These are phyloP conservation scores for Okapia johnstoni DNA, from an alignment of 2,113 vertebrate genomes.

Conservation along the genomic window DNA sequence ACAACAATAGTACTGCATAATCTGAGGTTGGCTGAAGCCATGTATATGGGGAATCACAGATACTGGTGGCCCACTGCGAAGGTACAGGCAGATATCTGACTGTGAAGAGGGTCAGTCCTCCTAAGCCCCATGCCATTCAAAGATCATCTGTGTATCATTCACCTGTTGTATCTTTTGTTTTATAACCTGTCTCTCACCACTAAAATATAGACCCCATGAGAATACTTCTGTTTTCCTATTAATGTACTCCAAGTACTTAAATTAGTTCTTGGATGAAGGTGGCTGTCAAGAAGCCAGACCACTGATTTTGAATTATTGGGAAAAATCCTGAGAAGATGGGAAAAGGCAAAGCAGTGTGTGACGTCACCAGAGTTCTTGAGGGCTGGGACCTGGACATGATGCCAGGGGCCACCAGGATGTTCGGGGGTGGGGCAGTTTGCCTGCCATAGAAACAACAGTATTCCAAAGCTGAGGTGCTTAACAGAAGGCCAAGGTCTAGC, in stretches of 20 bases:
- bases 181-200: background rate
- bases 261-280: background rate
- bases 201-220: background rate
- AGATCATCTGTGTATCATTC: background rate
- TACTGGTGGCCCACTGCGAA: rapidly evolving
- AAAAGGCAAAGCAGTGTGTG: background rate
- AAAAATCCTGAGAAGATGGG: background rate
- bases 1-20: rapidly evolving
- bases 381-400: background rate
- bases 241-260: background rate
- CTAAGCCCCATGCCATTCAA: background rate
- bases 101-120: background rate
- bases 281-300: background rate
- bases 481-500: background rate
- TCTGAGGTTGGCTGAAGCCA: background rate
- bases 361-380: background rate
- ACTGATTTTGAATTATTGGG: background rate
- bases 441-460: background rate
- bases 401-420: background rate
- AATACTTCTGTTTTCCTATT: background rate
- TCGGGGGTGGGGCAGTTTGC: background rate
- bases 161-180: background rate
- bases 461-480: background rate
- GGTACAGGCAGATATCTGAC: background rate
- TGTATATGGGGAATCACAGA: background rate